Conservation (phyloP, 2,113 vertebrate genomes). For the Rousettus leschenaultii region DNA sequence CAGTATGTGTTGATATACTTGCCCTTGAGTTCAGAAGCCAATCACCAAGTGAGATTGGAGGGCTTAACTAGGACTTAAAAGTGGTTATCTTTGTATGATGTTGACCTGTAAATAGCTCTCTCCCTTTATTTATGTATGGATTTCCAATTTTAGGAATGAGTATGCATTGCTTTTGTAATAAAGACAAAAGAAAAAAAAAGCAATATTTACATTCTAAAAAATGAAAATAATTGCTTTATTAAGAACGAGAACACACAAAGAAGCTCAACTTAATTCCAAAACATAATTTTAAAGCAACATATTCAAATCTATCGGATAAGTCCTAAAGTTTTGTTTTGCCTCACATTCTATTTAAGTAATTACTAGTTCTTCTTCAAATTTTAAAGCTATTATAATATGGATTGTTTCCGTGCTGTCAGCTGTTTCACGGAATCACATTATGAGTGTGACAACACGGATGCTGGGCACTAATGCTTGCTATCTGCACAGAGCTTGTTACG, state of each 20-base stretch:
- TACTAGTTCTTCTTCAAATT: background rate
- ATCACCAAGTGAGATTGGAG: background rate
- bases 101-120: background rate
- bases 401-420: background rate
- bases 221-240: constrained; percentile 3
- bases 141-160: background rate
- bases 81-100: background rate
- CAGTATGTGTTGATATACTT: background rate
- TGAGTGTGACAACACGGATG: background rate
- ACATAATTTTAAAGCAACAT: background rate
- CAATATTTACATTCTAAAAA: background rate
- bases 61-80: background rate
- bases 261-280: constrained; percentile 23
- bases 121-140: background rate
- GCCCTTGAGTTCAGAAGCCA: background rate
- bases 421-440: background rate
- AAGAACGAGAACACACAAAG: constrained; percentile 31
- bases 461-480: background rate
- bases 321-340: background rate
- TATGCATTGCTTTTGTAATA: background rate
- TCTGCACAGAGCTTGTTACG: background rate
- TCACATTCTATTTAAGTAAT: background rate
- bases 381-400: background rate
- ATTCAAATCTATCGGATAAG: background rate
- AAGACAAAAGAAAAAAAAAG: background rate